Percentiles rank a stretch among this genome's conserved stretches.
phyloP scores from a whole-genome alignment of 2,113 vertebrate species.

The Hyaena hyaena region DNA sequence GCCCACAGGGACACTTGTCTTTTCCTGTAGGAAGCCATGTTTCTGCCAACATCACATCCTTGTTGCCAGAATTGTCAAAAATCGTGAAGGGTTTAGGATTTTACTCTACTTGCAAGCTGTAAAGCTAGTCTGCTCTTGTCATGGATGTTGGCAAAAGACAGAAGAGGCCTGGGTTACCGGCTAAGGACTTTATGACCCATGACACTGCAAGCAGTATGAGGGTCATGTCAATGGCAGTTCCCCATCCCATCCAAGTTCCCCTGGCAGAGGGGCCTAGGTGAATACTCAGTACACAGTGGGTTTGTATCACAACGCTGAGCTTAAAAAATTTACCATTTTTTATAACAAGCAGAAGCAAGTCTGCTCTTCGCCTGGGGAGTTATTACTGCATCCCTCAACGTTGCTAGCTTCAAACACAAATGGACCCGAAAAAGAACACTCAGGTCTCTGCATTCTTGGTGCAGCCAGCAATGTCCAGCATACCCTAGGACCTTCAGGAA shows the following conservation, averaged over 20 bases:
- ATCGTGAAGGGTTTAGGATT: neutral
- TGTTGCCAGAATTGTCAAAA: slow-evolving; percentile 18
- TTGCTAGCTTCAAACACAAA: slow-evolving; percentile 12
- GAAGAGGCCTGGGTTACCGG: neutral
- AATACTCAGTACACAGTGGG: neutral
- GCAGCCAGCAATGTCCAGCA: neutral
- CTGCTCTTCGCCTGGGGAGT: slow-evolving; percentile 37
- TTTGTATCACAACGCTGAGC: slow-evolving; percentile 20
- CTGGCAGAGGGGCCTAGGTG: neutral
- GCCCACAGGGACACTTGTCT: neutral
- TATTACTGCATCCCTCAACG: slow-evolving; percentile 26
- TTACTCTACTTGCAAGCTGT: neutral
- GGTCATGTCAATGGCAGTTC: neutral
- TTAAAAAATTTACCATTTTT: slow-evolving; percentile 11
- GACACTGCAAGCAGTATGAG: neutral
- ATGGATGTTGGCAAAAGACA: slow-evolving; percentile 11
- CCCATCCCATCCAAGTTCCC: neutral
- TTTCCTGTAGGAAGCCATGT: neutral
- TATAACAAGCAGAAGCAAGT: slow-evolving; percentile 53
- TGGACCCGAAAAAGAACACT: neutral
- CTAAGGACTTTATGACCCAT: neutral
- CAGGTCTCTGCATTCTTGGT: neutral
- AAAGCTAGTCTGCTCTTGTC: slow-evolving; percentile 4
- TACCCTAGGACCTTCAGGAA: neutral
- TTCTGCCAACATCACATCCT: neutral